These are phyloP conservation scores for Limnothrissa miodon DNA, from an alignment of 2,113 vertebrate species.

Conservation along the genomic window DNA sequence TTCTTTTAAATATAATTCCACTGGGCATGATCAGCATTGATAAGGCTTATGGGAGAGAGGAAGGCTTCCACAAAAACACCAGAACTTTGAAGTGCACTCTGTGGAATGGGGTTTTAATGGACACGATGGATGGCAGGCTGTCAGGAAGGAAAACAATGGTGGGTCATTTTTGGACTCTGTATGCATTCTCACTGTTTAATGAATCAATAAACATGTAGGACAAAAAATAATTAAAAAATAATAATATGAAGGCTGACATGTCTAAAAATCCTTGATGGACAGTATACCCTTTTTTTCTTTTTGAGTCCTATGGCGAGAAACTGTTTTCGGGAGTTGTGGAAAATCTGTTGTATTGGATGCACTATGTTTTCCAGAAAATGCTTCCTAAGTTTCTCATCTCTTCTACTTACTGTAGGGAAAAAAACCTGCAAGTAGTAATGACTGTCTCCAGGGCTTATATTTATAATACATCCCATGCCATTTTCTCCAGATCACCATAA, in stretches of 20 bases:
- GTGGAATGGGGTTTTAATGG: not conserved
- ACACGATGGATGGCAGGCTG: not conserved
- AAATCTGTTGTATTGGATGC: not conserved
- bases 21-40: constrained; percentile 39
- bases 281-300: too few species aligned
- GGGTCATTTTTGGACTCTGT: not conserved
- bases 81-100: not conserved
- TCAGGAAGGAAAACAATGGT: not conserved
- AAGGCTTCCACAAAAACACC: not conserved
- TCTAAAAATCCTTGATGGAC: too few species aligned
- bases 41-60: constrained; percentile 27
- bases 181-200: not conserved
- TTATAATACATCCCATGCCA: not conserved
- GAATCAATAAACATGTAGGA: not conserved
- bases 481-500: not conserved
- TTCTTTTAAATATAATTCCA: constrained; percentile 50
- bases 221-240: too few species aligned
- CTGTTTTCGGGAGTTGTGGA: not conserved
- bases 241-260: too few species aligned
- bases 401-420: not conserved
- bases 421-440: not conserved
- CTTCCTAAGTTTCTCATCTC: not conserved
- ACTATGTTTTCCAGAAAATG: not conserved
- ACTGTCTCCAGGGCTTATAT: not conserved
- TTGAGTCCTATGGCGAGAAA: too few species aligned